Conservation (phyloP, 2,797 vertebrate genomes). For the Pseudochaenichthys georgianus region DNA sequence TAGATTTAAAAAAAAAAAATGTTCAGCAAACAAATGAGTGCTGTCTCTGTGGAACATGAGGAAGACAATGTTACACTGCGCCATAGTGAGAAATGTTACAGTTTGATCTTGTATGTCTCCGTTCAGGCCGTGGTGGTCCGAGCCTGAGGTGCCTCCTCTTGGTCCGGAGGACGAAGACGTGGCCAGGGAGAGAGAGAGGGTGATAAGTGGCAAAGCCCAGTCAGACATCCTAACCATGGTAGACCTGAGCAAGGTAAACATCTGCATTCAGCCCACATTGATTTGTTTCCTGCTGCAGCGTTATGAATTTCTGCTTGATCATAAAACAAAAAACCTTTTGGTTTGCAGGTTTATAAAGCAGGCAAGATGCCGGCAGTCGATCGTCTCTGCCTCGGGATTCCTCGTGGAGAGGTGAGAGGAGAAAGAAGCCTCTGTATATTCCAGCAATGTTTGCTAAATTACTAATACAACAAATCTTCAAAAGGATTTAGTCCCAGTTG, state of each 20-base stretch:
- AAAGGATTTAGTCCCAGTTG: no score
- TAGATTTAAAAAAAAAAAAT: not conserved
- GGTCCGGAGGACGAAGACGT: conserved; percentile 90
- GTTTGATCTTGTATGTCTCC: not conserved
- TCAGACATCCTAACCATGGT: conserved; percentile 87
- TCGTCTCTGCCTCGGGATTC: conserved; percentile 90
- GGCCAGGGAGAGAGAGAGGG: conserved; percentile 85
- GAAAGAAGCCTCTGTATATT: not conserved
- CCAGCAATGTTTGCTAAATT: not conserved
- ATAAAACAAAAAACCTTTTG: not conserved
- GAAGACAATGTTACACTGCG: not conserved
- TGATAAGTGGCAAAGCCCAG: conserved; percentile 74
- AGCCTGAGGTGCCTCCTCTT: conserved; percentile 77
- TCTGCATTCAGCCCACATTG: not conserved
- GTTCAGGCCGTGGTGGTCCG: conserved; percentile 78
- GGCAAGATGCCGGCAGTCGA: conserved; percentile 89
- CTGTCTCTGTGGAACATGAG: not conserved
- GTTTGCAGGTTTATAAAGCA: conserved; percentile 87
- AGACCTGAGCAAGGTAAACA: conserved; percentile 91
- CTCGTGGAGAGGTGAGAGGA: conserved; percentile 88
- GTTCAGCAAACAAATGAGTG: not conserved
- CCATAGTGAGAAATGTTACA: not conserved
- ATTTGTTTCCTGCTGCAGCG: not conserved
- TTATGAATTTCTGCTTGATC: not conserved
- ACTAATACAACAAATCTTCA: no score